phyloP scores from a whole-genome alignment of 2,888 invertebrate genomes.

The Nephrotoma flavescens region DNA sequence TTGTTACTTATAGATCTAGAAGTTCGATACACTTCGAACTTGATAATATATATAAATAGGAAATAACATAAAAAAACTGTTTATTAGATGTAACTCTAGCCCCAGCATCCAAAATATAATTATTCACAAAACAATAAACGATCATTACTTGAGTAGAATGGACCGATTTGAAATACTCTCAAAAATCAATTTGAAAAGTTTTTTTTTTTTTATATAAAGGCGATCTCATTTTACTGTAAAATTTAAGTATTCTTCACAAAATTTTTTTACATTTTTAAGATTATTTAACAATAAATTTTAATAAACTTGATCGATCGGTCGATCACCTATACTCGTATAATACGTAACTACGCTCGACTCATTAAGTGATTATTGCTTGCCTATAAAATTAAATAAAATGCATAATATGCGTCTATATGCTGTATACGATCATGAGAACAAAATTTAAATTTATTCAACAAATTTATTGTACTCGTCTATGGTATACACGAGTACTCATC shows the following conservation, averaged over 20 bases:
- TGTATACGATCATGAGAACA: neutral
- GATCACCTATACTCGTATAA: neutral
- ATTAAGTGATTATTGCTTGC: neutral
- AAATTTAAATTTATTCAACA: neutral
- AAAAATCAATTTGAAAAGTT: neutral
- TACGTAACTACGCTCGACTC: too few species aligned
- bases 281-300: neutral
- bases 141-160: neutral
- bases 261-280: neutral
- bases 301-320: neutral
- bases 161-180: neutral
- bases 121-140: neutral
- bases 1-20: neutral
- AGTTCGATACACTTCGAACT: neutral
- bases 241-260: too few species aligned
- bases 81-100: too few species aligned
- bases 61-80: too few species aligned
- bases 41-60: neutral
- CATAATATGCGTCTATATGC: neutral
- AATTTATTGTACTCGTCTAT: neutral
- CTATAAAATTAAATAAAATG: neutral
- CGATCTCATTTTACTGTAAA: neutral
- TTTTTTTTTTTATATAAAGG: too few species aligned
- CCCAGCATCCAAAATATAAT: too few species aligned
- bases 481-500: neutral